Conservation (phyloP, 2,888 invertebrate genomes). For the Drosophila limbata region DNA sequence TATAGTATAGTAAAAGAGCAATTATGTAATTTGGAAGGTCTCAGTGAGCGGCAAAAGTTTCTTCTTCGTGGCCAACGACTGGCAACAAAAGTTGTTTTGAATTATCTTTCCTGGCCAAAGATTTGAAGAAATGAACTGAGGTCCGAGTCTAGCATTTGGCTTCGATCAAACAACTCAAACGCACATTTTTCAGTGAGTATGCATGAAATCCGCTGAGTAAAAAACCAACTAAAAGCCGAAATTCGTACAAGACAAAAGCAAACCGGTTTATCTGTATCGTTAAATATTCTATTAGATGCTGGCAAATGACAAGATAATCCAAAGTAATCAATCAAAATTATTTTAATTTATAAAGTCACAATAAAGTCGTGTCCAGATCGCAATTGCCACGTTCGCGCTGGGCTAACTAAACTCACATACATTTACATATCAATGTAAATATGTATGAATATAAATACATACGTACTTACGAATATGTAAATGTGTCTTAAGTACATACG, state of each 20-base stretch:
- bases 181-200: slow-evolving; percentile 67
- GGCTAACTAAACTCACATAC: slow-evolving; percentile 31
- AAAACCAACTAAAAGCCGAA: slow-evolving; percentile 31
- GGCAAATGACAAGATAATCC: slow-evolving; percentile 84
- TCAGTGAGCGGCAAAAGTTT: slow-evolving; percentile 17
- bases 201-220: slow-evolving; percentile 58
- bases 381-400: slow-evolving; percentile 70
- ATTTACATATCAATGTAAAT: slow-evolving; percentile 8
- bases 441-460: slow-evolving; percentile 1
- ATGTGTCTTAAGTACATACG: slow-evolving; percentile 6
- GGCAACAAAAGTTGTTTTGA: slow-evolving; percentile 25
- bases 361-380: slow-evolving; percentile 76
- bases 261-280: slow-evolving; percentile 82
- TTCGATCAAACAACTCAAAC: slow-evolving; percentile 59
- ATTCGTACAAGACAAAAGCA: slow-evolving; percentile 66
- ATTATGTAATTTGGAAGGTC: slow-evolving; percentile 52
- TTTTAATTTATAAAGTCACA: slow-evolving; percentile 83
- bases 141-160: slow-evolving; percentile 40
- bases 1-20: slow-evolving; percentile 27
- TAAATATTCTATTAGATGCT: slow-evolving; percentile 84
- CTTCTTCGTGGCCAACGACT: slow-evolving; percentile 7
- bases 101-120: slow-evolving; percentile 37
- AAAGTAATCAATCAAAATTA: slow-evolving; percentile 84
- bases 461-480: slow-evolving; percentile 5
- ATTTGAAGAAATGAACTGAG: slow-evolving; percentile 36